Conservation (phyloP, 1,140 invertebrate species). For the Leptinotarsa defecta region DNA sequence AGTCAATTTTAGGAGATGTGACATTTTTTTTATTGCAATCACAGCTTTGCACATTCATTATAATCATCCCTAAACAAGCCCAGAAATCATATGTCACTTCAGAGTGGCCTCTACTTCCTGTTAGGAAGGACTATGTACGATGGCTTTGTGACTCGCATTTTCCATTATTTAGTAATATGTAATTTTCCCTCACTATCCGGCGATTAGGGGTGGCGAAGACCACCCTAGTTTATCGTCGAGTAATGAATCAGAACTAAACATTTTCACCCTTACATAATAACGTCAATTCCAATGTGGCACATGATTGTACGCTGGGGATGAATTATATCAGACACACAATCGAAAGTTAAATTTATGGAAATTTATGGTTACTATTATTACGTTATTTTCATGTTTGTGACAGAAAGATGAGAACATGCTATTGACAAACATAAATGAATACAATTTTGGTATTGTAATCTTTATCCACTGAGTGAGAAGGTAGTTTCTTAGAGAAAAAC, state of each 20-base stretch:
- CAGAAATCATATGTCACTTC: background rate
- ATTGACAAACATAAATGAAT: background rate
- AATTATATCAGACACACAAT: background rate
- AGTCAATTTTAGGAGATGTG: no score
- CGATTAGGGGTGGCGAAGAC: conserved; percentile 1
- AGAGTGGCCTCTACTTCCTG: background rate
- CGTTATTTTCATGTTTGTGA: background rate
- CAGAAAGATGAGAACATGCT: background rate
- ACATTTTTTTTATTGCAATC: no score
- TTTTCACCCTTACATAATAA: conserved; percentile 6
- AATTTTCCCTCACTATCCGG: background rate
- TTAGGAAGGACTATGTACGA: background rate
- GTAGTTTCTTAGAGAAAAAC: no score
- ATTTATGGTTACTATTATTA: conserved; percentile 4
- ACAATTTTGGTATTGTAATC: background rate
- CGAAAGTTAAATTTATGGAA: conserved; percentile 6
- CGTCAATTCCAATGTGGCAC: conserved; percentile 5
- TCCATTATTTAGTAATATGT: conserved; percentile 3
- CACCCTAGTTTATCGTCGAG: conserved; percentile 1
- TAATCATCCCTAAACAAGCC: background rate
- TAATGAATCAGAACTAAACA: conserved; percentile 8
- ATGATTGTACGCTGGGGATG: conserved; percentile 5
- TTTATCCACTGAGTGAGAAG: no score
- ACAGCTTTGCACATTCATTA: no score
- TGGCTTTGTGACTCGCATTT: background rate